Base-by-base conservation (phyloP, 1,140 invertebrate genomes). In the Drosophila auraria region DNA sequence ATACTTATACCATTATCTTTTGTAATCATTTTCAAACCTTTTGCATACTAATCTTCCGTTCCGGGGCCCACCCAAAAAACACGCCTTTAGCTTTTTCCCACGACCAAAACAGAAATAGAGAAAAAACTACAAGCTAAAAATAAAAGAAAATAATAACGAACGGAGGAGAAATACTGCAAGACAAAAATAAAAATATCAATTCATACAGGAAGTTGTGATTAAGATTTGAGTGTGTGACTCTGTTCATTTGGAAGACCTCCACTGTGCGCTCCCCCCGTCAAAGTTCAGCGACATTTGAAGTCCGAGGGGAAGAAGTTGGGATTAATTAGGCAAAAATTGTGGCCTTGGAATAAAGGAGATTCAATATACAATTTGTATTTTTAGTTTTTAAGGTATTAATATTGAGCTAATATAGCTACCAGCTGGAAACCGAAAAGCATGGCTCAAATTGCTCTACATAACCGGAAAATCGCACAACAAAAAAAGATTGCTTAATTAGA, bases 121-220 rank as follows among this genome's bases (percentile, higher is more conserved):
- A 49, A 20, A 69, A 64, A 71, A 33, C 20, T 27, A 54, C n/a
- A 60, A 60, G n/a, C 40, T 20, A 65, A 54, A 70, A 65, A 57
- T 23, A 40, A 60, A 40, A 50, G 40, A 65, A 42, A 80, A 66
- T 50, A 83, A 78, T 65, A 71, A 45, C 49, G 53, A 57, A 71
- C 47, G 44, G 27, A 50, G 64, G 27, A 30, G 65, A 59, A 70
- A 70, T 58, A 83, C 60, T 65, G 23, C 17, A 79, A 76, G 63
- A 61, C 36, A 53, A 70, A 62, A 78, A 58, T 71, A 53, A 78
- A 62, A 78, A 58, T 71, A 81, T 77, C 66, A 84, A 80, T 78
- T 70, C 82, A 51, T 57, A 76, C 77, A 83, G 81, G 82, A 84
- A 84, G 82, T 84, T 86, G 82, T 82, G 82, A 84, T 82, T 84